Conservation (phyloP, 2,113 vertebrate species). For the Gymnogyps californianus region DNA sequence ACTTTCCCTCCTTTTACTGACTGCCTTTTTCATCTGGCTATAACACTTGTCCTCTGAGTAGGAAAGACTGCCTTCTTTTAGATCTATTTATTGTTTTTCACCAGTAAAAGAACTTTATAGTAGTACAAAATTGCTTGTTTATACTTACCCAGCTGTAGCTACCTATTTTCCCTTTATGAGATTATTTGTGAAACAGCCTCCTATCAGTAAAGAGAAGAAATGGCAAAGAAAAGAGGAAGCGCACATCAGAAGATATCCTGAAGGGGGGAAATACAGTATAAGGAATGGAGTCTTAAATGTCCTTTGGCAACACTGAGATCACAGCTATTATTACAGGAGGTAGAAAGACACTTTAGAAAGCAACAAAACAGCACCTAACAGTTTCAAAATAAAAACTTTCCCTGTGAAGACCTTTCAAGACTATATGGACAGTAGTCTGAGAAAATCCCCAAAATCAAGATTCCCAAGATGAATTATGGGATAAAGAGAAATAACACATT, state of each 20-base stretch:
- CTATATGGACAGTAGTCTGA: background rate
- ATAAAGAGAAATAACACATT: background rate
- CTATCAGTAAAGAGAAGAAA: background rate
- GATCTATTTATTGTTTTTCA: background rate
- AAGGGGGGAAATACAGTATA: background rate
- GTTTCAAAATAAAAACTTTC: background rate
- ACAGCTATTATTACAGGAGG: background rate
- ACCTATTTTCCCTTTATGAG: background rate
- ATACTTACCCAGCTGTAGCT: background rate
- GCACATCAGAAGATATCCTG: background rate
- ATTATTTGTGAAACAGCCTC: background rate
- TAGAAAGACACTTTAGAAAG: background rate
- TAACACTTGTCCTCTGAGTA: background rate
- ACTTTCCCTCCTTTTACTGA: background rate
- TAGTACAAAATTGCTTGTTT: background rate
- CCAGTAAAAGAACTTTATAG: background rate
- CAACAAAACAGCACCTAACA: background rate
- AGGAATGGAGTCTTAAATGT: background rate
- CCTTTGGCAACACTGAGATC: background rate
- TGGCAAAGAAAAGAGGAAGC: background rate
- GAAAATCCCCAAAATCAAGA: background rate
- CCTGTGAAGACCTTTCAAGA: background rate
- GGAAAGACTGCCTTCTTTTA: background rate
- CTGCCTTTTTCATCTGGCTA: background rate
- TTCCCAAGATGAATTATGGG: background rate